A percentile compares a stretch with the other conserved stretches of the same genome.
These are phyloP conservation scores for Fragum sueziense DNA, from an alignment of 2,888 invertebrate genomes.

Conservation along the genomic window DNA sequence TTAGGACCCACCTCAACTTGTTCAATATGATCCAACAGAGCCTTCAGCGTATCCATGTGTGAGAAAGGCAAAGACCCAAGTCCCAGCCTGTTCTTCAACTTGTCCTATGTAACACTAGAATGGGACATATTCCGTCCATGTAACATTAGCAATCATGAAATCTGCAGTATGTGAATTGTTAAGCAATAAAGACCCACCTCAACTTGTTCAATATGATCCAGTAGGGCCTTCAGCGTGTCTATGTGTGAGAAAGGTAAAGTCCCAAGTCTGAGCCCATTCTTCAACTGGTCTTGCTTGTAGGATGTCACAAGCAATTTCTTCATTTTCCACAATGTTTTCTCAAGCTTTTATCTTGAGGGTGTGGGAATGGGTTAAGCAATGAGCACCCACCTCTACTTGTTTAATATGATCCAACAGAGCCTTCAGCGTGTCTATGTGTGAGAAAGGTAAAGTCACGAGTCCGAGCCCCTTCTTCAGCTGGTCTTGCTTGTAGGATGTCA, in stretches of 20 bases:
- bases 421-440: constrained; percentile 71
- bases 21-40: constrained; percentile 71
- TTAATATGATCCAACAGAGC: constrained; percentile 71
- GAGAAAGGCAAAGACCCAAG: constrained; percentile 67
- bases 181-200: constrained; percentile 75
- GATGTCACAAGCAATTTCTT: constrained; percentile 2
- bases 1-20: constrained; percentile 74
- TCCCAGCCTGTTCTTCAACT: constrained; percentile 34
- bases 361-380: too few species aligned
- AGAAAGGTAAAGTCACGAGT: constrained; percentile 65
- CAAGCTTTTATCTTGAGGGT: too few species aligned
- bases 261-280: constrained; percentile 41
- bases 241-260: constrained; percentile 71
- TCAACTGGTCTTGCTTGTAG: constrained; percentile 36
- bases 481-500: constrained; percentile 33
- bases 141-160: too few species aligned
- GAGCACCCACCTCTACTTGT: constrained; percentile 72
- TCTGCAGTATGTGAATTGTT: too few species aligned
- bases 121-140: too few species aligned
- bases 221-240: constrained; percentile 68
- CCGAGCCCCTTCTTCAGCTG: constrained; percentile 36
- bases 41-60: constrained; percentile 70
- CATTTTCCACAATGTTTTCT: too few species aligned
- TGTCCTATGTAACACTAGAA: too few species aligned
- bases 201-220: constrained; percentile 71